These are phyloP conservation scores for Xyrauchen texanus DNA, from an alignment of 2,113 vertebrate species.

Conservation along the genomic window DNA sequence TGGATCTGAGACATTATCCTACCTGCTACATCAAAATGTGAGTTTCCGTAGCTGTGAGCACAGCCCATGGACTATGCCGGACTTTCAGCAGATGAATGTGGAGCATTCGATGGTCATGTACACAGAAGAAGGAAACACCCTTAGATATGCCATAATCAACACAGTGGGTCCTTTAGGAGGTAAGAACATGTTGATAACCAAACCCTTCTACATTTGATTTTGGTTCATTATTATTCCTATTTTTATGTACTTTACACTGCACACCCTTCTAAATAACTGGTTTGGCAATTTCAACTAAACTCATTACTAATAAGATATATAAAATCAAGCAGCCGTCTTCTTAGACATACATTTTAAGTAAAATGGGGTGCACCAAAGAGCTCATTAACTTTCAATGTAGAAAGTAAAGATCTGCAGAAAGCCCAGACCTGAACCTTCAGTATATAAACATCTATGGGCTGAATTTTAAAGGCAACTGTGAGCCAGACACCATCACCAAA, in stretches of 20 bases:
- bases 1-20: slow-evolving; percentile 71
- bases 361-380: no score
- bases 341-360: no score
- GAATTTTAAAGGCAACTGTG: no score
- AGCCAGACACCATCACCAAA: no score
- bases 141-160: slow-evolving; percentile 76
- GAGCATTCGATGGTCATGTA: slow-evolving; percentile 73
- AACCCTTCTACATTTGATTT: not conserved
- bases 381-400: no score
- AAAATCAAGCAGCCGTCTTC: no score
- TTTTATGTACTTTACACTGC: not conserved
- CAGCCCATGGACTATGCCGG: slow-evolving; percentile 22
- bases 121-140: slow-evolving; percentile 67
- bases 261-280: no score
- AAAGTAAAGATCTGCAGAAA: no score
- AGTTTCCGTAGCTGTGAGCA: slow-evolving; percentile 69
- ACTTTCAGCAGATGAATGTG: slow-evolving; percentile 69
- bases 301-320: no score
- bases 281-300: no score
- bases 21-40: slow-evolving; percentile 76
- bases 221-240: not conserved
- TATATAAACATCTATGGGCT: no score
- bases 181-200: not conserved
- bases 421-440: no score
- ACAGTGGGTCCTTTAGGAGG: slow-evolving; percentile 70